A percentile compares a stretch with the other conserved stretches of the same genome.
These are phyloP conservation scores for Tridacna crocea DNA, from an alignment of 2,888 invertebrate species.

Conservation along the genomic window DNA sequence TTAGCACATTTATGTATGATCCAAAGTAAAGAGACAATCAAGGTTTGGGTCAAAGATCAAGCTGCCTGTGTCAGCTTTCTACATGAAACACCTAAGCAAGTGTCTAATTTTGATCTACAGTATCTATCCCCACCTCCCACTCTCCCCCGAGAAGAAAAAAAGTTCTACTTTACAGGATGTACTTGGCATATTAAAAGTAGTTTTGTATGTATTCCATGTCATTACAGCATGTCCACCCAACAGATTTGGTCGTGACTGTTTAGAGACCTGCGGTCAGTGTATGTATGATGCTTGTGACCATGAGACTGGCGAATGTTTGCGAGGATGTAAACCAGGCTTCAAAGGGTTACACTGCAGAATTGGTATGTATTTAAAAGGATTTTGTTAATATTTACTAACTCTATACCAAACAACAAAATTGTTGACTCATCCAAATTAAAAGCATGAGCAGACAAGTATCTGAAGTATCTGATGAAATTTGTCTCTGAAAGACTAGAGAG, in stretches of 20 bases:
- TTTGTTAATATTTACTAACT: background rate
- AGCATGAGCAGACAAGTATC: background rate
- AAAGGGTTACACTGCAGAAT: conserved; percentile 67
- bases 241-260: conserved; percentile 72
- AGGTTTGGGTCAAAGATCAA: too few relatives aligned
- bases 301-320: conserved; percentile 69
- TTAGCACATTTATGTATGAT: too few relatives aligned
- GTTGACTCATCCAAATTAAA: background rate
- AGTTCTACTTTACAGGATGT: too few relatives aligned
- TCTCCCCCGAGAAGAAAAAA: too few relatives aligned
- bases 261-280: conserved; percentile 70
- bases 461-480: too few relatives aligned
- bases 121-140: too few relatives aligned
- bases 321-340: conserved; percentile 72
- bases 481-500: background rate
- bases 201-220: too few relatives aligned
- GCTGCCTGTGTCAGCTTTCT: too few relatives aligned
- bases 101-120: too few relatives aligned
- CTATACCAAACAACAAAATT: background rate
- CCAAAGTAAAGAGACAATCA: too few relatives aligned
- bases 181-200: too few relatives aligned
- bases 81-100: too few relatives aligned
- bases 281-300: conserved; percentile 69
- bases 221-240: conserved; percentile 68
- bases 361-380: conserved; percentile 25